Percentiles rank a stretch among this genome's conserved stretches.
phyloP scores from a whole-genome alignment of 2,888 invertebrate species.

The Actias luna region DNA sequence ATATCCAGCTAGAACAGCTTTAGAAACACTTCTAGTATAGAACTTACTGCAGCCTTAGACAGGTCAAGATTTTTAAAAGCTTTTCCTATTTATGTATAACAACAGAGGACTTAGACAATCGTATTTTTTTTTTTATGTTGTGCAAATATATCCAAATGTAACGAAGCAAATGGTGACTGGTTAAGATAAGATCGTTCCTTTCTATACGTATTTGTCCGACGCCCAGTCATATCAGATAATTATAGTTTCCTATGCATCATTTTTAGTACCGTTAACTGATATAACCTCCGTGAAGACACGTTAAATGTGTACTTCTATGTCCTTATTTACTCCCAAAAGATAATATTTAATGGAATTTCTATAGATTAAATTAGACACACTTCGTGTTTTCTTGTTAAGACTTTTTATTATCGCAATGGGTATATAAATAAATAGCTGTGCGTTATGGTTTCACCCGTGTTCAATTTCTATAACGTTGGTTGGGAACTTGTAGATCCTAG shows the following conservation, averaged over 20 bases:
- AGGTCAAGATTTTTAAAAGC: too few species aligned
- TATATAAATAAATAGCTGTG: too few species aligned
- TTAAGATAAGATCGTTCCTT: conserved; percentile 13
- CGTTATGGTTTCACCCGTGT: too few species aligned
- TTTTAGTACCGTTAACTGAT: conserved; percentile 10
- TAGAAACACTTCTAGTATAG: too few species aligned
- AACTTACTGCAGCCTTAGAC: too few species aligned
- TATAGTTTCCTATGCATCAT: conserved; percentile 9
- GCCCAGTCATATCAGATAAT: conserved; percentile 13
- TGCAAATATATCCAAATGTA: conserved; percentile 6
- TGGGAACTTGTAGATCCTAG: too few species aligned
- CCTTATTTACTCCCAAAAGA: conserved; percentile 41
- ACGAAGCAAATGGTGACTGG: conserved; percentile 11
- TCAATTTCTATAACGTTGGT: too few species aligned
- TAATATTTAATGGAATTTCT: conserved; percentile 33
- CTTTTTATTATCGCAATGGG: too few species aligned
- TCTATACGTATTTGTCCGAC: conserved; percentile 5
- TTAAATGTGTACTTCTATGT: conserved; percentile 24
- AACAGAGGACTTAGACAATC: too few species aligned
- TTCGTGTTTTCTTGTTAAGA: conserved; percentile 26
- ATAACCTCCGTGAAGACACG: neutral
- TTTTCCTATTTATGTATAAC: too few species aligned
- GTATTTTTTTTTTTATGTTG: neutral
- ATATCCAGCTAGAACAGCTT: too few species aligned
- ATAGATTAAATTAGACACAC: conserved; percentile 26